Conservation (phyloP, 2,797 vertebrate genomes). For the Enteromius mattozi region DNA sequence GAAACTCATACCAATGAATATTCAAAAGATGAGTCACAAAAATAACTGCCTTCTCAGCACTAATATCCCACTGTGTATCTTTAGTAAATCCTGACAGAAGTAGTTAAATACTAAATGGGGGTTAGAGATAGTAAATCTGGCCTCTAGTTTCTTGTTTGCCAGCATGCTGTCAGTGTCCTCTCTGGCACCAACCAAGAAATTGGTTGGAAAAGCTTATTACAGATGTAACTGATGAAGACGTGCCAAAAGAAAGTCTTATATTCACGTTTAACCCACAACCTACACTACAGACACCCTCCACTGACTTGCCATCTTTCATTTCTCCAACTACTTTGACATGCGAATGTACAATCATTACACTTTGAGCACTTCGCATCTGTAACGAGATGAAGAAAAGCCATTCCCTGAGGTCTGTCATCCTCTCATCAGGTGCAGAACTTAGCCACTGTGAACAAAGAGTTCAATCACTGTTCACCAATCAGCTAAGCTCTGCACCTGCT, state of each 20-base stretch:
- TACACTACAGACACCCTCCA: not conserved
- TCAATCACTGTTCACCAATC: slow-evolving; percentile 99
- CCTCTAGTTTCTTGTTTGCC: too few relatives aligned
- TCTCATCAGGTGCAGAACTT: slow-evolving; percentile 99
- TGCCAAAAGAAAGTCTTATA: not conserved
- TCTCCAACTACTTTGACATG: not conserved
- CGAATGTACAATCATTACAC: slow-evolving; percentile 50
- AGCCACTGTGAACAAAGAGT: slow-evolving; percentile 99
- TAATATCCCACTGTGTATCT: not conserved
- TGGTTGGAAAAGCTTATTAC: not conserved
- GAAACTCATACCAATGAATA: not conserved
- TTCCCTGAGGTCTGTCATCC: slow-evolving; percentile 69
- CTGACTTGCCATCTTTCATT: not conserved
- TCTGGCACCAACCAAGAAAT: too few relatives aligned
- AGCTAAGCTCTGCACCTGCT: slow-evolving; percentile 99
- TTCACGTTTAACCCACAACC: not conserved
- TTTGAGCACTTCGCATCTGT: slow-evolving; percentile 38
- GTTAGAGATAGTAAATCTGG: not conserved
- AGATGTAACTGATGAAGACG: not conserved
- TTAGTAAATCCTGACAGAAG: not conserved
- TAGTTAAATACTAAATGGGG: not conserved
- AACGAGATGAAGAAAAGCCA: slow-evolving; percentile 9
- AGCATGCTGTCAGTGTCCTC: too few relatives aligned
- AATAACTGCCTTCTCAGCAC: not conserved
- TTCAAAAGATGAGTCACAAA: not conserved